Evolutionary conservation across 1,140 invertebrate species (phyloP), one percentile per base, ranked within the genome.

Genomic region (Procambarus clarkii): DNA sequence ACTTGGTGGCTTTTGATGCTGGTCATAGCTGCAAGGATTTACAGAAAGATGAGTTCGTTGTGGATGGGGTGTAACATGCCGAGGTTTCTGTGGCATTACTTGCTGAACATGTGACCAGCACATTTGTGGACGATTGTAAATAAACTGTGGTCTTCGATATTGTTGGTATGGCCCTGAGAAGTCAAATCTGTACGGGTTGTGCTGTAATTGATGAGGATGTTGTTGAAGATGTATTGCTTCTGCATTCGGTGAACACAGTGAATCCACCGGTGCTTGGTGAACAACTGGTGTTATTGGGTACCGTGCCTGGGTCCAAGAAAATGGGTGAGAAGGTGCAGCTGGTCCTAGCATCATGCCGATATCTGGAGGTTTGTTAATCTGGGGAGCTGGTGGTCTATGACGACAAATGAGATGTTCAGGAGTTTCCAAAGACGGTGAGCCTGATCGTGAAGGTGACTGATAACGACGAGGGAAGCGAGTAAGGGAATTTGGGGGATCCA

Each of bases 401-500:
- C 92, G 86, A 71, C 90, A 95, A 92, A 94, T 93, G 8, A 94
- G 91, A 91, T 94, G 94, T 77, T 95, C 94, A 5, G 94, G 94
- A 58, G 94, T 94, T 92, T 94, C 94, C 64, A 94, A 87, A n/a
- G 94, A 93, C 7, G 94, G 94, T 21, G 94, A 94, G 21, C 94
- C 94, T 80, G 94, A 94, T 45, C 94, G 87, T 1, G 94, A 94
- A 9, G 94, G 94, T 44, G 94, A 94, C 86, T 94, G 94, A 91
- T 94, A 94, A 15, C 94, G 92, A 34, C 94, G 94, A 48, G 94
- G 93, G 79, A 94, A 93, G 92, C 94, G 94, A 9, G 94, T 92
- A 71, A 94, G 89, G 76, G 88, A 93, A 85, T 94, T 93, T 9
- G 94, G 94, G 64, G 94, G 94, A 93, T 95, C 95, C 46, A 95